Evolutionary conservation across 2,113 vertebrate genomes (phyloP).

Genomic region (Melanerpes formicivorus): DNA sequence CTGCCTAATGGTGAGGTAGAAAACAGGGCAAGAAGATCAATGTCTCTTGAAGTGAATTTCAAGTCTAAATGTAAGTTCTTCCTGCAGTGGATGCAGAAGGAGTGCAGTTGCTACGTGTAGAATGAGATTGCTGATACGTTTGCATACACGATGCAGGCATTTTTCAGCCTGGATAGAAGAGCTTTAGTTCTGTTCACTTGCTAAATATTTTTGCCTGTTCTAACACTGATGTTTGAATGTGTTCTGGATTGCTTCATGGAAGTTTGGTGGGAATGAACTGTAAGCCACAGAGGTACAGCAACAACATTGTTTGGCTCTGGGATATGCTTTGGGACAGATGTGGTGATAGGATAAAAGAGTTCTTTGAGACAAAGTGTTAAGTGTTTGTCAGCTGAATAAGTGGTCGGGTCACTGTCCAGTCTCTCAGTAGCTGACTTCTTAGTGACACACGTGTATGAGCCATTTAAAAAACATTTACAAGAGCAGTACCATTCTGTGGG

Average conservation of each 20-base stretch:
- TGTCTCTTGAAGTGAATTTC: background rate
- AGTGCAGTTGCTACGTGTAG: background rate
- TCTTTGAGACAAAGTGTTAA: background rate
- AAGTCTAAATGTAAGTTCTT: background rate
- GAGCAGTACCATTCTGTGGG: background rate
- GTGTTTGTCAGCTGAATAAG: background rate
- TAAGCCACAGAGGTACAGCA: background rate
- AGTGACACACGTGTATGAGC: background rate
- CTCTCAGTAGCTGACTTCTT: background rate
- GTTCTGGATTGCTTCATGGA: background rate
- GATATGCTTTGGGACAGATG: background rate
- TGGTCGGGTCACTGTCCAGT: background rate
- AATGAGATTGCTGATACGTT: background rate
- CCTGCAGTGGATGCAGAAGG: background rate
- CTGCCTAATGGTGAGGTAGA: background rate
- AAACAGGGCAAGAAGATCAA: slow-evolving; percentile 1
- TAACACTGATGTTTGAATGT: background rate
- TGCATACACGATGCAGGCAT: background rate
- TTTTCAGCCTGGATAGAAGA: background rate
- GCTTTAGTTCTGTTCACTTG: background rate
- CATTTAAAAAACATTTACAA: background rate
- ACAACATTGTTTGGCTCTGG: background rate
- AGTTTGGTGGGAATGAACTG: background rate
- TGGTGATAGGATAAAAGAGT: background rate
- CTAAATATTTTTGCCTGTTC: background rate